Evolutionary conservation across 2,113 vertebrate species (phyloP), one percentile per base, ranked within the genome.

Genomic region (Otocyon megalotis): DNA sequence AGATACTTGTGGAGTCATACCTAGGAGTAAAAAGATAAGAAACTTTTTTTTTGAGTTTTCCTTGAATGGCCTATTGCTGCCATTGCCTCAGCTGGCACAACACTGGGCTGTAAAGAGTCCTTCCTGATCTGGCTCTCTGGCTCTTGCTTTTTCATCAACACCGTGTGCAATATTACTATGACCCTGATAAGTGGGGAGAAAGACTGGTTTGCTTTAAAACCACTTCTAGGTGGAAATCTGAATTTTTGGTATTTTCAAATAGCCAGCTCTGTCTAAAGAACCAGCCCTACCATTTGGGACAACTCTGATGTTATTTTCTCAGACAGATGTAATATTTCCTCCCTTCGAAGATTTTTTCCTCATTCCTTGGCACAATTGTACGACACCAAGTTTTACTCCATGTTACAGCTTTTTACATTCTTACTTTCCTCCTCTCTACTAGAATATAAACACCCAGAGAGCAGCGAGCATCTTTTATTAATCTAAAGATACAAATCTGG

Each of bases 131-230:
- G 14, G 30, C 54, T 26, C 67, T 82, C 15, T 16, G 11, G 12
- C 9, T 54, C 54, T 81, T 30, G 1, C 12, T 76, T 88, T 88
- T 91, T 76, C 63, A 62, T 69, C 63, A 65, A 16, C 87, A 74
- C 15, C 71, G 3, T 22, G 22, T 10, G 43, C 3, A 62, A 48
- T 83, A 22, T 96, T 69, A 69, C 30, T n/a, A n/a, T 48, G 20
- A 94, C 50, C 60, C 30, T 53, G 35, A 30, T 3, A 81, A 87
- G 22, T 13, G 0, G n/a, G 24, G 8, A n/a, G 56, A 67, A 65
- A 54, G 11, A 50, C 93, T 30, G n/a, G 2, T 35, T 94, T 95
- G 30, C 43, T 94, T 97, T 88, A 54, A 94, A 93, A 93, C 26
- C 4, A 16, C n/a, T 95, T 96, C 37, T 56, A 79, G 67, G 22